Conservation (phyloP, 2,888 invertebrate genomes). For the Drosophila falleni region DNA sequence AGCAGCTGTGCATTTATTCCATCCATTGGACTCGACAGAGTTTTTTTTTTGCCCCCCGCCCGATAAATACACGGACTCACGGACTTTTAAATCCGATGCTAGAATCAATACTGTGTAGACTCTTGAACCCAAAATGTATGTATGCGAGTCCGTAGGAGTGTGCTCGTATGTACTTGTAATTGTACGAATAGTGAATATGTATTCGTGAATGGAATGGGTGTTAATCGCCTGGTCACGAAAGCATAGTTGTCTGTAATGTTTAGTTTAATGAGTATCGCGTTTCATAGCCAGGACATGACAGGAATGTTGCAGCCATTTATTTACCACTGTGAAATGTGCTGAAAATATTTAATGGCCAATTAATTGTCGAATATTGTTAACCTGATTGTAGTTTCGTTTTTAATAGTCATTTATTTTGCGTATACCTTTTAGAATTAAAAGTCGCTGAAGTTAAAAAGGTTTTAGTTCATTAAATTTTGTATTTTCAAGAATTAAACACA, state of each 20-base stretch:
- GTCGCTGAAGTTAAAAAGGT: no score
- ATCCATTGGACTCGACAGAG: neutral
- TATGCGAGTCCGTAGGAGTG: neutral
- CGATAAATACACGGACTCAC: neutral
- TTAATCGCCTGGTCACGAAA: constrained; percentile 28
- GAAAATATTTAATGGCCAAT: constrained; percentile 19
- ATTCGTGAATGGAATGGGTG: constrained; percentile 1
- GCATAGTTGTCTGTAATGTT: constrained; percentile 22
- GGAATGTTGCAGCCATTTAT: constrained; percentile 4
- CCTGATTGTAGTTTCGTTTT: neutral
- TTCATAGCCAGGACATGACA: constrained; percentile 21
- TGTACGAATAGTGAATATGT: neutral
- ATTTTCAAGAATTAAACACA: no score
- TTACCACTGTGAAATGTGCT: constrained; percentile 12
- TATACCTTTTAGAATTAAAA: neutral
- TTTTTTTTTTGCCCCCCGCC: constrained; percentile 1
- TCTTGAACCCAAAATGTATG: constrained; percentile 20
- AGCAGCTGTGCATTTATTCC: constrained; percentile 26
- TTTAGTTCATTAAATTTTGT: no score
- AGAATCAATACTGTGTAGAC: constrained; percentile 13
- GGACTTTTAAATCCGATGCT: constrained; percentile 6
- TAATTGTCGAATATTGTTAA: constrained; percentile 26
- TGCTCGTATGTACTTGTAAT: neutral
- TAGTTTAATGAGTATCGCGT: constrained; percentile 34
- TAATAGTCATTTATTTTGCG: neutral